A percentile compares a stretch with the other conserved stretches of the same genome.
phyloP scores from a whole-genome alignment of 2,113 vertebrate species.

The Onychostruthus taczanowskii region DNA sequence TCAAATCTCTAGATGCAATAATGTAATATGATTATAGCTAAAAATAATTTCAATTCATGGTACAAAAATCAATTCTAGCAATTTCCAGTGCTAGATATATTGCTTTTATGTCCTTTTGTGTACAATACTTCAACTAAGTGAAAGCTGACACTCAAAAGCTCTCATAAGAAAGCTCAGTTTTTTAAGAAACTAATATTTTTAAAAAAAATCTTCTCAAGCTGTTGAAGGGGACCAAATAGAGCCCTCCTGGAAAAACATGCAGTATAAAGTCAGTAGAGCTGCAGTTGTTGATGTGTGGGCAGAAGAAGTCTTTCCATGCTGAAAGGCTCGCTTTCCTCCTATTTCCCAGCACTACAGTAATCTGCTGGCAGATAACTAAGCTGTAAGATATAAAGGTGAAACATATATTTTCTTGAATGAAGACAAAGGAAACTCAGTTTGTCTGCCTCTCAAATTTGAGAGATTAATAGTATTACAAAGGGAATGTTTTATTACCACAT shows the following conservation, averaged over 20 bases:
- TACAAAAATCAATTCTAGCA: conserved; percentile 29
- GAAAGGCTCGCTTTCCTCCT: background rate
- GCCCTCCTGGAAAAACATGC: background rate
- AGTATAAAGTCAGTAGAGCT: background rate
- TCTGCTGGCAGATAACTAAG: background rate
- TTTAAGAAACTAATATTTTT: background rate
- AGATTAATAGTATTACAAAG: background rate
- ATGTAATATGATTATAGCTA: conserved; percentile 35
- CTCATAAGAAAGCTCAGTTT: background rate
- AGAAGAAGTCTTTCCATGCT: background rate
- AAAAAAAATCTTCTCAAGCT: background rate
- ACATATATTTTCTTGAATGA: background rate
- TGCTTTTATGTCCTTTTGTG: conserved; percentile 20
- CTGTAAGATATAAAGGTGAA: background rate
- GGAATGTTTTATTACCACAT: conserved; percentile 4
- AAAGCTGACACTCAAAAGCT: conserved; percentile 23
- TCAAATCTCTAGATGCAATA: conserved; percentile 6
- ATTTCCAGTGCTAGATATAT: conserved; percentile 32
- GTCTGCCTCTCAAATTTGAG: background rate
- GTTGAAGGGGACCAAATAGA: background rate
- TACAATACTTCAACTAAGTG: conserved; percentile 5
- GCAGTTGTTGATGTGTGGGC: background rate
- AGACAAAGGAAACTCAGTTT: background rate
- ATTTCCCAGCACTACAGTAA: background rate
- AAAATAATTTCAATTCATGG: conserved; percentile 45